These are phyloP conservation scores for Marmota monax DNA, from an alignment of 2,113 vertebrate species.

Conservation along the genomic window DNA sequence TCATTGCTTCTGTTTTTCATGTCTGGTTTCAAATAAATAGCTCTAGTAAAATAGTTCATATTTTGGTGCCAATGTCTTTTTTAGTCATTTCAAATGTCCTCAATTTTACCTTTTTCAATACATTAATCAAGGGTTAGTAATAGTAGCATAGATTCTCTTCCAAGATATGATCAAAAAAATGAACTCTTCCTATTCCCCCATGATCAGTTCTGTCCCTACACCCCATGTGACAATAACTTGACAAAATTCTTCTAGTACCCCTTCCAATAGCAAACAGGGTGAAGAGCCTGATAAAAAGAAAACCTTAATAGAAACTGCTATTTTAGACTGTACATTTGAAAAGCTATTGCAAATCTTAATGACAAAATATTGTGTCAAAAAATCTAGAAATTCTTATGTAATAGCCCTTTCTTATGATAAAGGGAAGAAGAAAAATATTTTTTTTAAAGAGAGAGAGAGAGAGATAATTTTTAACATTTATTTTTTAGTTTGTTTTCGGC, in stretches of 20 bases:
- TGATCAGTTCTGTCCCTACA: neutral
- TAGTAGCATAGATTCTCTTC: neutral
- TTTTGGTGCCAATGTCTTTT: neutral
- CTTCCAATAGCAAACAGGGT: neutral
- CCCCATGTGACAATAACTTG: neutral
- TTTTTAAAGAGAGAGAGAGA: too few species aligned
- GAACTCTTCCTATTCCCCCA: neutral
- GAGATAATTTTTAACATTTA: too few species aligned
- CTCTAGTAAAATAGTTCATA: neutral
- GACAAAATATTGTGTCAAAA: neutral
- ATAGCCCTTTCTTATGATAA: neutral
- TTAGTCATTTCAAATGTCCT: neutral
- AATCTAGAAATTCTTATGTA: neutral
- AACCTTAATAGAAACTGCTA: neutral
- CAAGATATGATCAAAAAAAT: neutral
- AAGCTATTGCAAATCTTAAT: slow-evolving; percentile 17
- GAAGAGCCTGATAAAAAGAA: neutral
- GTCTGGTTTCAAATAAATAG: neutral
- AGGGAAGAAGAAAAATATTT: neutral
- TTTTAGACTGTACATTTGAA: slow-evolving; percentile 1
- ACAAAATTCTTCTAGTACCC: neutral
- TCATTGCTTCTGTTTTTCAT: neutral
- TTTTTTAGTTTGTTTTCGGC: too few species aligned
- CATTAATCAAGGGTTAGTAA: neutral
- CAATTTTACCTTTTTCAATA: neutral